Evolutionary conservation across 2,113 vertebrate species (phyloP).

Genomic region (Amia ocellicauda): DNA sequence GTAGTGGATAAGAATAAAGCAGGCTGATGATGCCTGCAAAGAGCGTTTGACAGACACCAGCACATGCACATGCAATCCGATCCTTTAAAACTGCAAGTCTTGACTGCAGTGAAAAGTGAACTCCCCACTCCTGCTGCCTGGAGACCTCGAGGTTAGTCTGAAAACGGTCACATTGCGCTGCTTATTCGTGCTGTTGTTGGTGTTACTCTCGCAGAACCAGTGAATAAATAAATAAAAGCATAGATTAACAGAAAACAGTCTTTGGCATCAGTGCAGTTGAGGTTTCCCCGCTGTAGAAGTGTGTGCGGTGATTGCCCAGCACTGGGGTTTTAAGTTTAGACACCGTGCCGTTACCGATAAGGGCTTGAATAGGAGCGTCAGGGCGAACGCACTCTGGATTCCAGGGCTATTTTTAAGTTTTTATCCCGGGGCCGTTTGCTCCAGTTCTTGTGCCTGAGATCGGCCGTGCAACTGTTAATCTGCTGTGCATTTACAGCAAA

Average conservation of each 20-base stretch:
- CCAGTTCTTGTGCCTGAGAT: slow-evolving; percentile 17
- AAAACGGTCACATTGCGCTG: slow-evolving; percentile 38
- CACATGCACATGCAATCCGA: slow-evolving; percentile 87
- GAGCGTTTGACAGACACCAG: slow-evolving; percentile 87
- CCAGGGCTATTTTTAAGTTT: slow-evolving; percentile 40
- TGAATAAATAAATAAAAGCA: too few species aligned
- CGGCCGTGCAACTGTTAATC: slow-evolving; percentile 6
- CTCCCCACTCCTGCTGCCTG: slow-evolving; percentile 64
- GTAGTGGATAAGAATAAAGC: slow-evolving; percentile 65
- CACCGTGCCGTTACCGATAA: slow-evolving; percentile 27
- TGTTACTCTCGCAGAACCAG: too few species aligned
- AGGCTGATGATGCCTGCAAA: slow-evolving; percentile 79
- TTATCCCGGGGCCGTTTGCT: slow-evolving; percentile 21
- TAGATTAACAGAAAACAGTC: too few species aligned
- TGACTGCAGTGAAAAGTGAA: slow-evolving; percentile 71
- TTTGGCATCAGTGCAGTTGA: too few species aligned
- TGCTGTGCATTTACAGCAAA: not conserved
- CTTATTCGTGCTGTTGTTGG: slow-evolving; percentile 17
- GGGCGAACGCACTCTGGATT: slow-evolving; percentile 29
- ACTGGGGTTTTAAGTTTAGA: slow-evolving; percentile 18
- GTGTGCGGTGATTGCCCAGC: slow-evolving; percentile 15
- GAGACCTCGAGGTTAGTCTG: slow-evolving; percentile 63
- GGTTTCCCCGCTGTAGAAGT: too few species aligned
- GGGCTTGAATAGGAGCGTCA: slow-evolving; percentile 28
- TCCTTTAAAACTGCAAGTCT: slow-evolving; percentile 71